Evolutionary conservation across 2,797 vertebrate genomes (phyloP).

Genomic region (Muraenolepis orangiensis): DNA sequence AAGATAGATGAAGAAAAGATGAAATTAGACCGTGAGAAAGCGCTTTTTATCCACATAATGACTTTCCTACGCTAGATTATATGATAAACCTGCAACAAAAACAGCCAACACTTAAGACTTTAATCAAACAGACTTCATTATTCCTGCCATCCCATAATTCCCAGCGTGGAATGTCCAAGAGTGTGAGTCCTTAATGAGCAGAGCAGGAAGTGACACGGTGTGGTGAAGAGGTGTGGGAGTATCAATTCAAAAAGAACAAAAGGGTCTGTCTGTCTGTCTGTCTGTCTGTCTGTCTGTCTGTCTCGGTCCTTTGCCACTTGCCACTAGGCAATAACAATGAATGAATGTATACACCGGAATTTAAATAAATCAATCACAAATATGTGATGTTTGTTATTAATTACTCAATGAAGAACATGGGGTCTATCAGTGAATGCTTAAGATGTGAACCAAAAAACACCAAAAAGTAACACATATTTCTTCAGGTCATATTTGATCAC

Average conservation of each 20-base stretch:
- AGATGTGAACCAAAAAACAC: neutral
- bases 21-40: constrained; percentile 36
- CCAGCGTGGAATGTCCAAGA: constrained; percentile 36
- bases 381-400: neutral
- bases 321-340: neutral
- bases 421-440: neutral
- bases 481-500: neutral
- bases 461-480: neutral
- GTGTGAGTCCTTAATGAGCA: constrained; percentile 51
- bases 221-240: constrained; percentile 44
- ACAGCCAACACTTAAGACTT: constrained; percentile 59
- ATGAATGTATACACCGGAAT: neutral
- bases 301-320: too few species aligned
- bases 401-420: neutral
- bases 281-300: too few species aligned
- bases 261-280: constrained; percentile 18
- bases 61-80: constrained; percentile 32
- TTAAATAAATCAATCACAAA: neutral
- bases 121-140: constrained; percentile 49
- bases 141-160: constrained; percentile 29
- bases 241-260: constrained; percentile 56
- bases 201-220: constrained; percentile 40
- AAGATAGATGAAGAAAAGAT: constrained; percentile 20
- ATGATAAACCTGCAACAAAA: constrained; percentile 39
- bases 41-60: constrained; percentile 38